These are phyloP conservation scores for Acomys russatus DNA, from an alignment of 2,797 vertebrate genomes.

Conservation along the genomic window DNA sequence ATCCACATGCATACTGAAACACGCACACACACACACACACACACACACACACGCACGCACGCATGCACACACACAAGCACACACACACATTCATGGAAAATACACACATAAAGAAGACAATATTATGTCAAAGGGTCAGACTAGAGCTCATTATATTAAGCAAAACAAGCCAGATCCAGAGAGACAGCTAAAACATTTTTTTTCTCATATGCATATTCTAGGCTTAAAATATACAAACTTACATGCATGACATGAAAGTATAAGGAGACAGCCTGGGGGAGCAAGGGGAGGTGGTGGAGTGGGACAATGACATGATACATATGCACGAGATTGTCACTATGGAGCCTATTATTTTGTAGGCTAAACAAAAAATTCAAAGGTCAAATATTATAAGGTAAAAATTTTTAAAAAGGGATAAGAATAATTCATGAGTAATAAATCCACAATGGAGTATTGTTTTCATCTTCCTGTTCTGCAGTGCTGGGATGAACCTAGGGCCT, in stretches of 20 bases:
- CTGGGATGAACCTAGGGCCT: neutral
- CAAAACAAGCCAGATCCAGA: neutral
- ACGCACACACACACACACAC: neutral
- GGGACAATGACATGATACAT: neutral
- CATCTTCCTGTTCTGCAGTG: neutral
- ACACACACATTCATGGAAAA: neutral
- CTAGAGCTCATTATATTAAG: neutral
- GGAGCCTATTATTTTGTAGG: neutral
- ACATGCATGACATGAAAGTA: neutral
- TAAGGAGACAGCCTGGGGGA: neutral
- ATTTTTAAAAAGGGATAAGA: neutral
- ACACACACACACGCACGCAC: neutral
- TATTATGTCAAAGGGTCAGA: neutral
- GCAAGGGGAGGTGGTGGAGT: neutral
- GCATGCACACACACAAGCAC: neutral
- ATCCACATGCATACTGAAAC: too few species aligned
- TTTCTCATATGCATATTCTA: neutral
- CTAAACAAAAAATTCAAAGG: neutral
- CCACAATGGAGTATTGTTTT: neutral
- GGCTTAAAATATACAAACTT: neutral
- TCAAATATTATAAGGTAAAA: neutral
- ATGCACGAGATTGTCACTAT: neutral
- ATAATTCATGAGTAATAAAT: neutral
- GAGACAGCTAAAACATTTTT: neutral
- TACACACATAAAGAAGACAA: neutral